Evolutionary conservation across 2,113 vertebrate species (phyloP), one percentile per base, ranked within the genome.

Genomic region (Callithrix jacchus): DNA sequence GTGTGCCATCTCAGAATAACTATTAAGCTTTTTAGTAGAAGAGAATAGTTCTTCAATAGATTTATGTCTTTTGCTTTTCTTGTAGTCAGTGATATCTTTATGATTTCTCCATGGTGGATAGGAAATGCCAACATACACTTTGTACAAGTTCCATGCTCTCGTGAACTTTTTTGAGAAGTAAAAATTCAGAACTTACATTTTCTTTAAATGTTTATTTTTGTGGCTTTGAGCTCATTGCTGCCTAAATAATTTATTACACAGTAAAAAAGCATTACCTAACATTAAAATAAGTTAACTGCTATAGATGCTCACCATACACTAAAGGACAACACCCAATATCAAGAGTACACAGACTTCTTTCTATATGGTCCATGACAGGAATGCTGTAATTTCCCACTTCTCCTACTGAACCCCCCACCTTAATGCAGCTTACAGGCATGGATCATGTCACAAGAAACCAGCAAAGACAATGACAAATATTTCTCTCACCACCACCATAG

Each of bases 121-220:
- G 14, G 49, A 92, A 87, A 84, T 17, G 2, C 40, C n/a, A 90
- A 47, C 42, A 70, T n/a, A 88, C 7, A 58, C 54, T 96, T 70
- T 45, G 68, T 58, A 1, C 14, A 89, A 68, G 17, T 80, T 89
- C 89, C 3, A 81, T 40, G 6, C 8, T 17, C 35, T 61, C 10
- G 25, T 42, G 4, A 64, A 81, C 27, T 89, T 91, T 85, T 27
- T 68, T 91, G 84, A 82, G 42, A 79, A 92, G 82, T 52, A 94
- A 58, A 95, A 52, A 85, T 87, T 71, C 71, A 86, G 5, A 93
- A 97, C 27, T 83, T 84, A 71, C 64, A 25, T 70, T 95, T 70
- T 85, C 66, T 89, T 54, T 30, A 54, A 95, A 92, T 18, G 2
- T 64, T 1, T 40, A 18, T 90, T 85, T 86, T 73, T 90, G 42